These are phyloP conservation scores for Trichopria drosophilae DNA, from an alignment of 2,888 invertebrate genomes.

Conservation along the genomic window DNA sequence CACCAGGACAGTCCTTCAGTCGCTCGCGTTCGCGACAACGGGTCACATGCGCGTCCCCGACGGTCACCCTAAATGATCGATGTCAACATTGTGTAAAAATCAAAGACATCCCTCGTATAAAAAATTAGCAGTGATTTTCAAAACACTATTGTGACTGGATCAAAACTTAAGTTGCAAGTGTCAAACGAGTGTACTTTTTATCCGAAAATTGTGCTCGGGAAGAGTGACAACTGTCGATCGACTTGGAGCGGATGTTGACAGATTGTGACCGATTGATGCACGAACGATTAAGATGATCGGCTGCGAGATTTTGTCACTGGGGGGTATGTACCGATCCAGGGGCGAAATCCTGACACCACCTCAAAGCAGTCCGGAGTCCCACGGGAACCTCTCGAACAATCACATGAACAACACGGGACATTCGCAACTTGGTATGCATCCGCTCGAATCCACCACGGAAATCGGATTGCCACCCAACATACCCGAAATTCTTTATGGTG, in stretches of 20 bases:
- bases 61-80: too few species aligned
- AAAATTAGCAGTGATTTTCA: too few species aligned
- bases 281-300: slow-evolving; percentile 44
- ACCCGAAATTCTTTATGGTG: slow-evolving; percentile 55
- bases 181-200: too few species aligned
- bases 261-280: background rate
- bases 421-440: slow-evolving; percentile 41
- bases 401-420: slow-evolving; percentile 28
- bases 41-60: too few species aligned
- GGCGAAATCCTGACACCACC: slow-evolving; percentile 53
- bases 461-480: slow-evolving; percentile 50
- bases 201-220: background rate
- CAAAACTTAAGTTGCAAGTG: too few species aligned
- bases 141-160: too few species aligned
- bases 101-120: too few species aligned
- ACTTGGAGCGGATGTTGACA: background rate
- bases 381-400: too few species aligned
- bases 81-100: too few species aligned
- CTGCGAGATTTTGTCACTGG: slow-evolving; percentile 49
- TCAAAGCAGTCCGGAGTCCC: slow-evolving; percentile 56
- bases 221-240: background rate
- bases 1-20: slow-evolving; percentile 41
- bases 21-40: slow-evolving; percentile 45
- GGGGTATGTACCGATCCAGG: slow-evolving; percentile 45
- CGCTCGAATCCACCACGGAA: slow-evolving; percentile 47